Evolutionary conservation across 2,113 vertebrate genomes (phyloP).

Genomic region (Channa maculata): DNA sequence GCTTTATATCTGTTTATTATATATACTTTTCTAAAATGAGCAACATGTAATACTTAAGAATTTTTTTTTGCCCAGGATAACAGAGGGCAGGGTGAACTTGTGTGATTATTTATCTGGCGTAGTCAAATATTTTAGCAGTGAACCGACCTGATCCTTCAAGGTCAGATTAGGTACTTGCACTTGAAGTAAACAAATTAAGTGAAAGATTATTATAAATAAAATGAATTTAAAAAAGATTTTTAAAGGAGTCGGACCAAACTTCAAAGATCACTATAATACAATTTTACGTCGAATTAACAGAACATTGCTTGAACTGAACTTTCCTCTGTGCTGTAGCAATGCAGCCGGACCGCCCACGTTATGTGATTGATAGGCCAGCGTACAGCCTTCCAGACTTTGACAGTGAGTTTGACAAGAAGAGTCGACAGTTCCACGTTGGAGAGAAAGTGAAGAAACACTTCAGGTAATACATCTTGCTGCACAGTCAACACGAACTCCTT

Average conservation of each 20-base stretch:
- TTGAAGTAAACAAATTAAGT: not conserved
- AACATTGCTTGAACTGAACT: no score
- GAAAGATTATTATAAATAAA: not conserved
- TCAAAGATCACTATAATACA: no score
- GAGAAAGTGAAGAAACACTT: slow-evolving; percentile 88
- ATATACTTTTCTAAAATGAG: no score
- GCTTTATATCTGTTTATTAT: not conserved
- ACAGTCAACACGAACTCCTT: slow-evolving; percentile 20
- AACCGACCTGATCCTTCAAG: slow-evolving; percentile 60
- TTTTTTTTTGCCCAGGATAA: not conserved
- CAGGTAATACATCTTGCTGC: slow-evolving; percentile 83
- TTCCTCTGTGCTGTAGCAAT: slow-evolving; percentile 28
- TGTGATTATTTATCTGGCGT: slow-evolving; percentile 24
- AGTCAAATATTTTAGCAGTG: slow-evolving; percentile 47
- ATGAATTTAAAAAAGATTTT: no score
- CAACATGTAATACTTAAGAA: no score
- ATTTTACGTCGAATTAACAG: no score
- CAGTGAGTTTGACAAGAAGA: slow-evolving; percentile 91
- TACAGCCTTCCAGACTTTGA: slow-evolving; percentile 89
- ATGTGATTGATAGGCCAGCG: slow-evolving; percentile 86
- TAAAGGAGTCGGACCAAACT: no score
- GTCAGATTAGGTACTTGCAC: slow-evolving; percentile 47
- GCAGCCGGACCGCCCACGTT: slow-evolving; percentile 82
- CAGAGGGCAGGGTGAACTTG: not conserved
- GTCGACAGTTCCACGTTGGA: slow-evolving; percentile 86